Evolutionary conservation across 2,888 invertebrate species (phyloP).

Genomic region (Eupithecia tripunctaria): DNA sequence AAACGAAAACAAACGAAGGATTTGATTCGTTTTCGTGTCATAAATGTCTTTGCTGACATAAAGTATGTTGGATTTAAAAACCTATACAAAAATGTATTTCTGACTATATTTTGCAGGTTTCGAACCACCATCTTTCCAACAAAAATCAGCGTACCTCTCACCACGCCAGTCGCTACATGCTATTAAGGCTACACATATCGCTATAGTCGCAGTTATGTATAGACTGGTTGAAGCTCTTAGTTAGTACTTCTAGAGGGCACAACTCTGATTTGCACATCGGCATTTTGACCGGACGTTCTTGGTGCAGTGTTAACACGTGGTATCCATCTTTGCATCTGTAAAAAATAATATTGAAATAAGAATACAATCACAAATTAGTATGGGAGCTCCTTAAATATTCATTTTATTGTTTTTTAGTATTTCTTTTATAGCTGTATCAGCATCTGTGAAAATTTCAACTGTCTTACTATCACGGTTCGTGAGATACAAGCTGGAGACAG

Average conservation of each 20-base stretch:
- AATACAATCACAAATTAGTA: too few species aligned
- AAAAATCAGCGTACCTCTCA: not conserved
- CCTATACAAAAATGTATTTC: not conserved
- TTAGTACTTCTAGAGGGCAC: conserved; percentile 86
- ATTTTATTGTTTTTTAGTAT: too few species aligned
- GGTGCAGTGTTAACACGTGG: conserved; percentile 88
- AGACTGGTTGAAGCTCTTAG: conserved; percentile 83
- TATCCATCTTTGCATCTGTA: conserved; percentile 82
- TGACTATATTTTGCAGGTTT: not conserved
- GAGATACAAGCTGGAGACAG: too few species aligned
- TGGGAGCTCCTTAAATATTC: too few species aligned
- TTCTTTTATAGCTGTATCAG: too few species aligned
- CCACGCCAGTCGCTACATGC: not conserved
- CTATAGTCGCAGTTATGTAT: conserved; percentile 87
- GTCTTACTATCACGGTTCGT: too few species aligned
- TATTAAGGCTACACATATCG: conserved; percentile 84
- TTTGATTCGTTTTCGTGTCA: not conserved
- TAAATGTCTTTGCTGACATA: not conserved
- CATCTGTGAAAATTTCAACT: too few species aligned
- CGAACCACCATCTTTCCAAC: not conserved
- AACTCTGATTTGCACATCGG: conserved; percentile 88
- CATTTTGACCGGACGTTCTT: conserved; percentile 88
- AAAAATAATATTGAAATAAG: conserved; percentile 27
- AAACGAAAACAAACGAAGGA: too few species aligned
- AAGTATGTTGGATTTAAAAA: not conserved